phyloP scores from a whole-genome alignment of 2,113 vertebrate genomes.

The Archilochus colubris region DNA sequence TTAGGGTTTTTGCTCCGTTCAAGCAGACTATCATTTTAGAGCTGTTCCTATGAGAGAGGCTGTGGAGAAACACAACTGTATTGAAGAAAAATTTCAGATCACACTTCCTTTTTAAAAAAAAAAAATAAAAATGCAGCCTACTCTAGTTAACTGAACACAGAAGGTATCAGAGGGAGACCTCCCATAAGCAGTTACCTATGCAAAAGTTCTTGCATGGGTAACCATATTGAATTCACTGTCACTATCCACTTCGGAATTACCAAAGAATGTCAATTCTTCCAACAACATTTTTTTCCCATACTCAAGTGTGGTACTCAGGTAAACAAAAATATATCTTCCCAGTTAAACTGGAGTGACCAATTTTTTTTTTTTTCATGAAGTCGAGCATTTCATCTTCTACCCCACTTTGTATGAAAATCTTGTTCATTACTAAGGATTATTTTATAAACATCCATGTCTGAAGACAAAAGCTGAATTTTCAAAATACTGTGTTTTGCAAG shows the following conservation, averaged over 20 bases:
- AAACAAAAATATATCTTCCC: not conserved
- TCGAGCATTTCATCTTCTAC: not conserved
- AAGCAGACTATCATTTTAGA: slow-evolving; percentile 51
- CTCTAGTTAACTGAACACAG: not conserved
- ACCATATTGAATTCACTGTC: not conserved
- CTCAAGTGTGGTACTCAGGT: rapidly evolving
- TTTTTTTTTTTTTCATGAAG: not conserved
- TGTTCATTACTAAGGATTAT: slow-evolving; percentile 15
- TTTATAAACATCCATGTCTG: not conserved
- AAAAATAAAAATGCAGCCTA: not conserved
- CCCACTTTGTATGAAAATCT: slow-evolving; percentile 7
- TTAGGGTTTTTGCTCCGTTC: slow-evolving; percentile 17
- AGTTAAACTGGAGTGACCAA: not conserved
- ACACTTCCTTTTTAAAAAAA: not conserved
- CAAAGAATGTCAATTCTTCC: not conserved
- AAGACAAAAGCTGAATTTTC: slow-evolving; percentile 47
- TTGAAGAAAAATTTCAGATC: not conserved
- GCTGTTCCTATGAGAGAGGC: slow-evolving; percentile 21
- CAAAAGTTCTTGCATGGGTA: not conserved
- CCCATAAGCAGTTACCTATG: not conserved
- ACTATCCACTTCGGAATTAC: not conserved
- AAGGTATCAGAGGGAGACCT: not conserved
- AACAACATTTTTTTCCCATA: not conserved
- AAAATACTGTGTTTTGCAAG: not conserved
- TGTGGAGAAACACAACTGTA: not conserved